Evolutionary conservation across 1,140 invertebrate species (phyloP), one percentile per base, ranked within the genome.

Genomic region (Zophobas atratus): DNA sequence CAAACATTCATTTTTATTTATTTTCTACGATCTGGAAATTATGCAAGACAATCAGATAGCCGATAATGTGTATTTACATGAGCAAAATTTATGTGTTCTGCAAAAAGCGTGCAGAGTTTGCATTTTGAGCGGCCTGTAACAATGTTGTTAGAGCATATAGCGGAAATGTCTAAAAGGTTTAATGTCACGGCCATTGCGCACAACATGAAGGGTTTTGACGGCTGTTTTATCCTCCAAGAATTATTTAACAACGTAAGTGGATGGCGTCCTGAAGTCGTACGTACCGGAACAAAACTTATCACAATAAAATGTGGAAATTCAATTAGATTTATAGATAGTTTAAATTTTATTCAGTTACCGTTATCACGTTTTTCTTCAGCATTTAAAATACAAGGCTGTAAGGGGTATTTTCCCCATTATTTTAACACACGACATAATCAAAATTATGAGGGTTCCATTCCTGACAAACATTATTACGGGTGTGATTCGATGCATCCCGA

Each of bases 271-370:
- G 32, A 63, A 63, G 33, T 63, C 20, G 38, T 63, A 6, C 57
- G 34, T 39, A 32, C 36, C 3, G 57, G 57, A 38, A 39, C 57
- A 63, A 63, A 63, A 63, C 20, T 63, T 20, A 39, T 63, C n/a
- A n/a, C 2, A 8, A 63, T 63, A 6, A 63, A 63, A n/a, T n/a
- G n/a, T n/a, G n/a, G n/a, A n/a, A n/a, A n/a, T n/a, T n/a, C n/a
- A n/a, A n/a, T n/a, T n/a, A n/a, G n/a, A n/a, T n/a, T n/a, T n/a
- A n/a, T n/a, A n/a, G n/a, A n/a, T n/a, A n/a, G n/a, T n/a, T n/a
- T n/a, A n/a, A n/a, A n/a, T n/a, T n/a, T n/a, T n/a, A n/a, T n/a
- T n/a, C n/a, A n/a, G n/a, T n/a, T n/a, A n/a, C n/a, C n/a, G n/a
- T n/a, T n/a, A n/a, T n/a, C n/a, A n/a, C n/a, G n/a, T n/a, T n/a